A percentile compares a stretch with the other conserved stretches of the same genome.
Evolutionary conservation across 2,888 invertebrate genomes (phyloP).

Genomic region (Mythimna ferrago): DNA sequence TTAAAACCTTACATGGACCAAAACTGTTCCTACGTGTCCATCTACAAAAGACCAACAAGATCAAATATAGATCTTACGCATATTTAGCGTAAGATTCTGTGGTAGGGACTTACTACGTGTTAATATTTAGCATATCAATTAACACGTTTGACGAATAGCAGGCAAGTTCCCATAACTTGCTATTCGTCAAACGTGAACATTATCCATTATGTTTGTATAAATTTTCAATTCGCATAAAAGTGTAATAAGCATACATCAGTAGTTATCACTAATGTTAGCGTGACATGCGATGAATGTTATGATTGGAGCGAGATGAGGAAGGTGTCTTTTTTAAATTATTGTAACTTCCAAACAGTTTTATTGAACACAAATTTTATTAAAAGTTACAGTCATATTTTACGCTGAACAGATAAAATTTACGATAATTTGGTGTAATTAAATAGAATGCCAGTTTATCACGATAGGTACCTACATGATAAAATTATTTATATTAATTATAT

Average conservation of each 20-base stretch:
- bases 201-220: conserved; percentile 25
- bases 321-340: neutral
- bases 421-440: neutral
- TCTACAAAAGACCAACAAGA: conserved; percentile 19
- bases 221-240: conserved; percentile 36
- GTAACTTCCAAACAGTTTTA: neutral
- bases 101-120: conserved; percentile 19
- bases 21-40: conserved; percentile 30
- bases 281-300: neutral
- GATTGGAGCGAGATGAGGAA: neutral
- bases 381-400: conserved; percentile 3
- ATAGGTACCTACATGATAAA: neutral
- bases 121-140: conserved; percentile 28
- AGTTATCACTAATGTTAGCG: conserved; percentile 1
- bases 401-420: neutral
- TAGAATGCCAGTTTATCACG: neutral
- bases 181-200: conserved; percentile 27
- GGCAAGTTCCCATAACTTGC: conserved; percentile 1
- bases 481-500: neutral
- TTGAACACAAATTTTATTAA: neutral
- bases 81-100: neutral
- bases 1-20: conserved; percentile 35
- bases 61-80: conserved; percentile 6
- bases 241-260: conserved; percentile 5
- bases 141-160: neutral